These are phyloP conservation scores for Serripes groenlandicus DNA, from an alignment of 2,888 invertebrate species.

Conservation along the genomic window DNA sequence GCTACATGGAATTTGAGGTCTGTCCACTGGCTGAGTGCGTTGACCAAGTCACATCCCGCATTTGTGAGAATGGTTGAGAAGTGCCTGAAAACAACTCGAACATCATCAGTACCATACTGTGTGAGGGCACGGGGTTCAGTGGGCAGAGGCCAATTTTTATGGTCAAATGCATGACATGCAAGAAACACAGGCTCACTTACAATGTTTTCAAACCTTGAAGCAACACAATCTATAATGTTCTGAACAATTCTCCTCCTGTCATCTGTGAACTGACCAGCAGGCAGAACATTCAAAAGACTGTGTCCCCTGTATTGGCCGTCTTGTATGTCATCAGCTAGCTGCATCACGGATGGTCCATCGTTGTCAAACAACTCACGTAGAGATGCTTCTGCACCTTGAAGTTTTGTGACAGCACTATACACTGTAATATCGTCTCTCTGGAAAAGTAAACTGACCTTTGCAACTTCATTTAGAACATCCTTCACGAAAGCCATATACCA, in stretches of 20 bases:
- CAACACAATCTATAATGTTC: constrained; percentile 26
- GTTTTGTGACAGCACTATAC: constrained; percentile 53
- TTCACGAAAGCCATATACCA: constrained; percentile 45
- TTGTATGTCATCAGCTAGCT: constrained; percentile 14
- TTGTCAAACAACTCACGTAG: constrained; percentile 22
- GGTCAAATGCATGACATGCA: constrained; percentile 48
- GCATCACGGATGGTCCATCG: constrained; percentile 15
- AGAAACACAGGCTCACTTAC: constrained; percentile 11
- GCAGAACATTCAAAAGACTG: constrained; percentile 22
- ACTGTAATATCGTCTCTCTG: constrained; percentile 56
- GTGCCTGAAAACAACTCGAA: constrained; percentile 8
- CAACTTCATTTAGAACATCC: constrained; percentile 36
- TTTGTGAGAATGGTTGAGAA: constrained; percentile 21
- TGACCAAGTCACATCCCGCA: constrained; percentile 37
- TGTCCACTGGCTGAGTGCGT: constrained; percentile 41
- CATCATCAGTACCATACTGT: constrained; percentile 49
- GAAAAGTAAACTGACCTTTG: neutral
- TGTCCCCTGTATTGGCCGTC: constrained; percentile 7
- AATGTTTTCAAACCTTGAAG: constrained; percentile 34
- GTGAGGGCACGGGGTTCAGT: constrained; percentile 13
- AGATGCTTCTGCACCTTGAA: constrained; percentile 29
- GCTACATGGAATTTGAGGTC: constrained; percentile 46
- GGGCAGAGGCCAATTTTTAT: constrained; percentile 55
- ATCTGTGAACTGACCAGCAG: neutral
- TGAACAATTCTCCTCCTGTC: constrained; percentile 41